phyloP scores from a whole-genome alignment of 2,888 invertebrate species.

The Apoda limacodes region DNA sequence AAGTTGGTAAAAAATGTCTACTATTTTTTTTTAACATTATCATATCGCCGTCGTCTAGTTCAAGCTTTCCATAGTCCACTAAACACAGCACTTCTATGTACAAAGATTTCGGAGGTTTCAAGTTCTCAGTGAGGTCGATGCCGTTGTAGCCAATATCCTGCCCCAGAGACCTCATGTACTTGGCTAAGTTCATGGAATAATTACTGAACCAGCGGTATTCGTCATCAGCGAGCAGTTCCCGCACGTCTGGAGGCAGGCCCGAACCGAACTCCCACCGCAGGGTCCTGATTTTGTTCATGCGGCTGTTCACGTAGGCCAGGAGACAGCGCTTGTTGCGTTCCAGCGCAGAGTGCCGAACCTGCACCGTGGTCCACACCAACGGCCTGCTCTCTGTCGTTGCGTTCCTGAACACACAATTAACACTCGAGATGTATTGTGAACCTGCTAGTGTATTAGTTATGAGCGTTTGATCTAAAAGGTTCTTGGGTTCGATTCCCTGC shows the following conservation, averaged over 20 bases:
- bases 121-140: constrained; percentile 87
- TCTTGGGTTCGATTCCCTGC: too few relatives aligned
- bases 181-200: constrained; percentile 87
- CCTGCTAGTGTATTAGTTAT: too few relatives aligned
- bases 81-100: constrained; percentile 93
- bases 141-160: constrained; percentile 77
- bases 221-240: constrained; percentile 80
- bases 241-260: constrained; percentile 87
- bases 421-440: too few relatives aligned
- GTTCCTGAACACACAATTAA: constrained; percentile 40
- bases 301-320: constrained; percentile 83
- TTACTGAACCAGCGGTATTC: constrained; percentile 91
- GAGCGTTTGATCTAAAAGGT: too few relatives aligned
- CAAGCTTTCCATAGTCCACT: constrained; percentile 92
- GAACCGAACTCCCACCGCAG: constrained; percentile 97
- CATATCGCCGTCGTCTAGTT: constrained; percentile 93
- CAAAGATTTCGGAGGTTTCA: constrained; percentile 91
- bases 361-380: constrained; percentile 81
- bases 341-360: constrained; percentile 86
- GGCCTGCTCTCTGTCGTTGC: constrained; percentile 69
- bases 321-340: constrained; percentile 92
- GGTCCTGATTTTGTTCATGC: constrained; percentile 84
- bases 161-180: constrained; percentile 91
- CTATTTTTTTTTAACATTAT: constrained; percentile 91
- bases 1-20: constrained; percentile 88